phyloP scores from a whole-genome alignment of 2,888 invertebrate genomes.

The Crossocerus cetratus region DNA sequence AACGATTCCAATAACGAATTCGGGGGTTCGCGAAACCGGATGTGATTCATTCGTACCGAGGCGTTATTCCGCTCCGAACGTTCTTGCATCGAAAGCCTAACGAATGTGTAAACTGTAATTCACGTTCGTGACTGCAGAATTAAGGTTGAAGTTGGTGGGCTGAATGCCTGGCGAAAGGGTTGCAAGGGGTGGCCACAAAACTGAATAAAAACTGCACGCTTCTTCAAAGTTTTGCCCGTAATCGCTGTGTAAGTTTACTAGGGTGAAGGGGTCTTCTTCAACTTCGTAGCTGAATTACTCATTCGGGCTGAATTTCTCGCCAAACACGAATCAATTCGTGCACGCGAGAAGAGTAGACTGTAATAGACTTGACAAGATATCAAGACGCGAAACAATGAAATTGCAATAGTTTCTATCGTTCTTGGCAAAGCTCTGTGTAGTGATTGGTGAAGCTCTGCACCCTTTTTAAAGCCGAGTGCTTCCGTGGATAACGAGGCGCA shows the following conservation, averaged over 20 bases:
- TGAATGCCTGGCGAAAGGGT: conserved; percentile 28
- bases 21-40: conserved; percentile 45
- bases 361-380: no score
- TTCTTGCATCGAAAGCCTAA: conserved; percentile 17
- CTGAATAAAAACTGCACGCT: conserved; percentile 18
- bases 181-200: conserved; percentile 19
- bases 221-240: conserved; percentile 17
- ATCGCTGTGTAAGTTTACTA: conserved; percentile 16
- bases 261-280: background rate
- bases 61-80: conserved; percentile 15
- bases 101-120: conserved; percentile 15
- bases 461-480: background rate
- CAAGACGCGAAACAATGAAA: no score
- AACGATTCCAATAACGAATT: no score
- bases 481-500: conserved; percentile 1
- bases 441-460: no score
- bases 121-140: conserved; percentile 42
- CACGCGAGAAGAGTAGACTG: no score
- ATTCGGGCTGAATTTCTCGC: no score
- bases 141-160: conserved; percentile 45
- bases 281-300: no score
- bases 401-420: no score
- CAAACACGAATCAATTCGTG: no score
- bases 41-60: conserved; percentile 57
- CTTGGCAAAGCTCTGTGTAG: no score